Evolutionary conservation across 2,113 vertebrate species (phyloP).

Genomic region (Xerus inauris): DNA sequence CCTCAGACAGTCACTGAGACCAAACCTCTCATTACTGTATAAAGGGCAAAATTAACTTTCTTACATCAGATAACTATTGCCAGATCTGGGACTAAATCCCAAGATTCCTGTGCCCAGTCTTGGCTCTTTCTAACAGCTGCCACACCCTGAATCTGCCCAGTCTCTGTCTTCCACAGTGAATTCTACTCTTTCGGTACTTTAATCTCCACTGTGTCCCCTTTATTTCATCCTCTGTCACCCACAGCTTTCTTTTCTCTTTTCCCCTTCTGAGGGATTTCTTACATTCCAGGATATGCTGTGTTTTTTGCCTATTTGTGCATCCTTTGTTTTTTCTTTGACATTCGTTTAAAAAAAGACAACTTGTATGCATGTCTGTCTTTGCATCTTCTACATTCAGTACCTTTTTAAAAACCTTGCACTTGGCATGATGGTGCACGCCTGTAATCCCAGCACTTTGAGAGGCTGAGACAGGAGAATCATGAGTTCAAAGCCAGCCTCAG

Average conservation of each 20-base stretch:
- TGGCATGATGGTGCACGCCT: too few species aligned
- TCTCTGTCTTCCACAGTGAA: not conserved
- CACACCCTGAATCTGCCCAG: not conserved
- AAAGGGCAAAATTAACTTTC: not conserved
- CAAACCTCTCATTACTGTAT: not conserved
- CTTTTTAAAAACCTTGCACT: not conserved
- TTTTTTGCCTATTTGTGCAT: too few species aligned
- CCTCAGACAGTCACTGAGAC: not conserved
- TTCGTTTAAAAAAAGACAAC: conserved; percentile 3
- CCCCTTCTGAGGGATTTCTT: not conserved
- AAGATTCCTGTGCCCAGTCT: not conserved
- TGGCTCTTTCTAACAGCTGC: not conserved
- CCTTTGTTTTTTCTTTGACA: not conserved
- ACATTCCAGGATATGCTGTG: not conserved
- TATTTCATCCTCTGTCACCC: not conserved
- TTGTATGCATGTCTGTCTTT: not conserved
- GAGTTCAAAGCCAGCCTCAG: too few species aligned
- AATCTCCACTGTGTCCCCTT: not conserved
- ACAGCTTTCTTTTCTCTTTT: not conserved
- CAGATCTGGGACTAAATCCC: not conserved
- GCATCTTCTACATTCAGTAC: not conserved
- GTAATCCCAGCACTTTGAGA: too few species aligned
- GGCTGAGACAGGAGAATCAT: too few species aligned
- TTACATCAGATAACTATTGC: not conserved
- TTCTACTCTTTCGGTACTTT: not conserved